phyloP scores from a whole-genome alignment of 1,140 invertebrate genomes.

The Heliconius nattereri region DNA sequence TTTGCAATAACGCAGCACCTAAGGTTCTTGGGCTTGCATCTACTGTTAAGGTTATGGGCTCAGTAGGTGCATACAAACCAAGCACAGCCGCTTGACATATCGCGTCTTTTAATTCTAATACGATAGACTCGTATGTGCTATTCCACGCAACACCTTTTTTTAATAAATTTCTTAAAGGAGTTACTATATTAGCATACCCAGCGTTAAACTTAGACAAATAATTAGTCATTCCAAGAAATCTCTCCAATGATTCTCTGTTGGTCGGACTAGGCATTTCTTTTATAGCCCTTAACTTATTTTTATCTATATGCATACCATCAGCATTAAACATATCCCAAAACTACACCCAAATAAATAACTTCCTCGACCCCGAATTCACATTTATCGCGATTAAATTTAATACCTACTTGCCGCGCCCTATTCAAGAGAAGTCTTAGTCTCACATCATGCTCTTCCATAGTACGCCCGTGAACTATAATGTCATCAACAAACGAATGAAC shows the following conservation, averaged over 20 bases:
- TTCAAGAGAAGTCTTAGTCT: constrained; percentile 23
- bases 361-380: constrained; percentile 30
- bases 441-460: constrained; percentile 29
- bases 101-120: no score
- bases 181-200: not conserved
- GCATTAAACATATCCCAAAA: constrained; percentile 30
- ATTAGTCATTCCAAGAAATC: constrained; percentile 36
- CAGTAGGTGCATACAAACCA: not conserved
- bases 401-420: not conserved
- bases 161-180: no score
- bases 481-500: no score
- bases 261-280: constrained; percentile 20
- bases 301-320: constrained; percentile 28
- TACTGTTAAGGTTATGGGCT: not conserved
- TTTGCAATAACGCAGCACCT: constrained; percentile 33
- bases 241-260: constrained; percentile 26
- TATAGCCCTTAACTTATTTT: constrained; percentile 30
- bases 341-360: constrained; percentile 32
- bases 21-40: constrained; percentile 30
- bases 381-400: constrained; percentile 40
- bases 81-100: constrained; percentile 14
- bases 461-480: constrained; percentile 19
- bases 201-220: constrained; percentile 36
- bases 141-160: no score
- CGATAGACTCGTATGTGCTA: no score